Percentiles rank a stretch among this genome's conserved stretches.
phyloP scores from a whole-genome alignment of 2,888 invertebrate genomes.

The Apantesis nais region DNA sequence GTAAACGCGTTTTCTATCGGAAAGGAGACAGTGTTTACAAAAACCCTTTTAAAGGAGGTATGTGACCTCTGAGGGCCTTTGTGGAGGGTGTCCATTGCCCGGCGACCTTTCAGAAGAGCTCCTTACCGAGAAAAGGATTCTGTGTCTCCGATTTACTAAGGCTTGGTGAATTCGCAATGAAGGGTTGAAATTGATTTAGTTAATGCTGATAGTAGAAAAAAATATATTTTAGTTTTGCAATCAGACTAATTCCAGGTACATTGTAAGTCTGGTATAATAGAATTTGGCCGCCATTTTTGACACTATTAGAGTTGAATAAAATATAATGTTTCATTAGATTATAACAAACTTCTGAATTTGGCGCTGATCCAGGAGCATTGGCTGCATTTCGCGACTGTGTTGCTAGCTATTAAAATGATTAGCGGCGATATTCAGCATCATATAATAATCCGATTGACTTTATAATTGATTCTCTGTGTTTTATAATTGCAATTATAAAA shows the following conservation, averaged over 20 bases:
- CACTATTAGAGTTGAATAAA: conserved; percentile 28
- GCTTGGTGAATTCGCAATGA: conserved; percentile 26
- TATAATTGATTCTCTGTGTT: conserved; percentile 24
- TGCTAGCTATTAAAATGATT: conserved; percentile 35
- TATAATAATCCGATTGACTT: conserved; percentile 21
- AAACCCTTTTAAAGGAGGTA: conserved; percentile 53
- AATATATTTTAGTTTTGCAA: conserved; percentile 8
- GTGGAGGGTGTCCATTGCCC: conserved; percentile 59
- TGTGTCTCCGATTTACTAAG: conserved; percentile 40
- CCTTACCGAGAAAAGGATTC: conserved; percentile 35
- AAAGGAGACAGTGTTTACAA: conserved; percentile 60
- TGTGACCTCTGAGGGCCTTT: conserved; percentile 56
- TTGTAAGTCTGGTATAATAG: conserved; percentile 1
- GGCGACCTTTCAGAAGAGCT: conserved; percentile 44
- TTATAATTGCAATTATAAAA: conserved; percentile 21
- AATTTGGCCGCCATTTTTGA: conserved; percentile 15
- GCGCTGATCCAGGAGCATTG: conserved; percentile 32
- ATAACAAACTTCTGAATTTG: conserved; percentile 28
- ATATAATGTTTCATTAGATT: conserved; percentile 39
- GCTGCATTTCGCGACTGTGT: conserved; percentile 20
- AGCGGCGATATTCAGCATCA: conserved; percentile 29
- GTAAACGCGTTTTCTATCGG: conserved; percentile 63
- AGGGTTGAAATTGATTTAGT: conserved; percentile 23
- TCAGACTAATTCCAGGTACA: conserved; percentile 7
- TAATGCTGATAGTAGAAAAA: conserved; percentile 11